These are phyloP conservation scores for Ophioninae sp. DNA, from an alignment of 2,888 invertebrate genomes.

Conservation along the genomic window DNA sequence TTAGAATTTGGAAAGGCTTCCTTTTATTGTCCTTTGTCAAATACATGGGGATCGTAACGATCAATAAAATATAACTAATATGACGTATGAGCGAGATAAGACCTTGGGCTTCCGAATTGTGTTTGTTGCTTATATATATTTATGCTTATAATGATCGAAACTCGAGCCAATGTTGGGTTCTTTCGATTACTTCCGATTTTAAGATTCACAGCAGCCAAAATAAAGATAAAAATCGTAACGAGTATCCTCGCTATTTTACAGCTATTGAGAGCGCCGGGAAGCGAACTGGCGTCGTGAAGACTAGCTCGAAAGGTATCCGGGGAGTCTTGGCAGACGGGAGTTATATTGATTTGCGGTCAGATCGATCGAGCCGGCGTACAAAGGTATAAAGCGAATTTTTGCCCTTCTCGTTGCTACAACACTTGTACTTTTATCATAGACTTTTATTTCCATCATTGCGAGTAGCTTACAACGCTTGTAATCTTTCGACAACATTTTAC, in stretches of 20 bases:
- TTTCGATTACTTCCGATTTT: background rate
- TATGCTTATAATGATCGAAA: too few species aligned
- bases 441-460: background rate
- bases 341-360: slow-evolving; percentile 57
- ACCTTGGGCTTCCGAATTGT: background rate
- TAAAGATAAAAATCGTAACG: background rate
- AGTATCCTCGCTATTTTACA: background rate
- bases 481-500: background rate
- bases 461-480: background rate
- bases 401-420: slow-evolving; percentile 26
- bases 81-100: background rate
- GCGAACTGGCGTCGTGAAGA: slow-evolving; percentile 55
- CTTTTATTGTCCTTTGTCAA: background rate
- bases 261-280: slow-evolving; percentile 36
- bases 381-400: slow-evolving; percentile 28
- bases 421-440: slow-evolving; percentile 9
- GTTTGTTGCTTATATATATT: background rate
- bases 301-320: slow-evolving; percentile 38
- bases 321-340: slow-evolving; percentile 32
- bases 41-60: background rate
- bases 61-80: background rate
- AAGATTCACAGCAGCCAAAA: background rate
- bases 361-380: slow-evolving; percentile 55
- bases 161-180: background rate
- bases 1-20: slow-evolving; percentile 4